Evolutionary conservation across 2,797 vertebrate genomes (phyloP), one percentile per base, ranked within the genome.

Genomic region (Caiman crocodilus): DNA sequence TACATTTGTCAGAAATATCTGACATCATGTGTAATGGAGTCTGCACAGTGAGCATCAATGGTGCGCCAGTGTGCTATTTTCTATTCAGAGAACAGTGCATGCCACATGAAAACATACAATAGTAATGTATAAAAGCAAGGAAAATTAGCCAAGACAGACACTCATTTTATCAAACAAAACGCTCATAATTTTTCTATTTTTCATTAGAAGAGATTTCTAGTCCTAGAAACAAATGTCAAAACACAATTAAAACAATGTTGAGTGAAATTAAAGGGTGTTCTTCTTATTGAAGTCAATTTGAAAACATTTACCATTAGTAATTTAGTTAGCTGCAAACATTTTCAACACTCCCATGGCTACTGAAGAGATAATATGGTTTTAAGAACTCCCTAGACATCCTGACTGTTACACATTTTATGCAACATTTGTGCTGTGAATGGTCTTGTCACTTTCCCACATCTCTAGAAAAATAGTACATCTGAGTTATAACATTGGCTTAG

Each of bases 1-100:
- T 95, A 92, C 97, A 97, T 98, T 98, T 98, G 97, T 98, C 97
- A 98, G 96, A 97, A 97, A 95, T 64, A 93, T 96, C 97, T 97
- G 95, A 95, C 93, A 94, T 75, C 42, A 69, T 11, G 4, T 85
- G 88, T 95, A 97, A 98, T 95, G 96, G 96, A 95, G 94, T 96
- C 83, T 67, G 94, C 93, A 82, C 92, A 85, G 42, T 18, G 86
- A 96, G 94, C 89, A 94, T 56, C 23, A 93, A 80, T 75, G 93
- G 91, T 85, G 90, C 91, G 83, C 56, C 78, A 94, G 61, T 76
- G 75, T 64, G 89, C 82, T 97, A 73, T 93, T 95, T 85, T 63
- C 92, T 85, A 73, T 76, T 95, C 76, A 77, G 77, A 0, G 11
- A 86, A 91, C 55, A 0, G 63, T 15, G 11, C 25, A 75, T 65